phyloP scores from a whole-genome alignment of 53 echinoderm and acorn worm genomes.

The Stichopus horrens region DNA sequence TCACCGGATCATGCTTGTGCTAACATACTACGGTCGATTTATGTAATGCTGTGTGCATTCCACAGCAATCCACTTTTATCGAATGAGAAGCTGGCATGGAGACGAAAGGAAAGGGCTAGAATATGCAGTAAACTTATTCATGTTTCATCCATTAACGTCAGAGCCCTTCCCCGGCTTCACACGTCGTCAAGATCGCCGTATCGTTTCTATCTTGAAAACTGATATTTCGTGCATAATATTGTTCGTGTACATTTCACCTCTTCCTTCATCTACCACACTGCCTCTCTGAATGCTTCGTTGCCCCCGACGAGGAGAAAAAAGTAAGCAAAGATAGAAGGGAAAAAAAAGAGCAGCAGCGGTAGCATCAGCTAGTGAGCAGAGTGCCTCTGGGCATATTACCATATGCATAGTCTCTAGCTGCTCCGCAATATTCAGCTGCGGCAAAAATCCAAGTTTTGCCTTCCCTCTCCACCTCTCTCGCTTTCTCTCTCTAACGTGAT shows the following conservation, averaged over 20 bases:
- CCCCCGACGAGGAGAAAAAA: too few species aligned
- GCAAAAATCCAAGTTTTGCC: not conserved
- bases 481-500: not conserved
- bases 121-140: not conserved
- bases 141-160: conserved; percentile 2
- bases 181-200: not conserved
- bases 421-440: conserved; percentile 5
- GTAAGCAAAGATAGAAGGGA: too few species aligned
- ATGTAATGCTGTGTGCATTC: too few species aligned
- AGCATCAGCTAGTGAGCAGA: not conserved
- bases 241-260: not conserved
- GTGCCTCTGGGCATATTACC: conserved; percentile 33
- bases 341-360: too few species aligned
- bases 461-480: not conserved
- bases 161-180: conserved; percentile 1
- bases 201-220: not conserved
- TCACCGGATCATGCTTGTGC: too few species aligned
- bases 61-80: too few species aligned
- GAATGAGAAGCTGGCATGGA: too few species aligned
- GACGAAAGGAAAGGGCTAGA: not conserved
- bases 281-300: not conserved
- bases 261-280: not conserved
- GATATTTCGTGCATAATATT: conserved; percentile 5
- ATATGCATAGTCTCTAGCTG: conserved; percentile 14
- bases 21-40: too few species aligned